phyloP scores from a whole-genome alignment of 1,140 invertebrate genomes.

The Camponotus vicinus region DNA sequence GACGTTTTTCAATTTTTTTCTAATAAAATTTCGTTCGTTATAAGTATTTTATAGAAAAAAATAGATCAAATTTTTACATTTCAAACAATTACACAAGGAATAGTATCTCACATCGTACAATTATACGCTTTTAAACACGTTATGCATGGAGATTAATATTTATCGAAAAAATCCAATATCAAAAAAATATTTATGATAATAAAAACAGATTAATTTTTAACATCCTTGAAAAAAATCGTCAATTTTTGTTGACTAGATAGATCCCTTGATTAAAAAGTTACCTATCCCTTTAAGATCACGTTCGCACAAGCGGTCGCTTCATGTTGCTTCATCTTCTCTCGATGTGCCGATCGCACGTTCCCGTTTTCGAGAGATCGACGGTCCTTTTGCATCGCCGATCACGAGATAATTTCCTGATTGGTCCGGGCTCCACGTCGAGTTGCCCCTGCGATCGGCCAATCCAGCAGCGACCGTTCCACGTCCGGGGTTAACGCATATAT shows the following conservation, averaged over 20 bases:
- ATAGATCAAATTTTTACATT: no score
- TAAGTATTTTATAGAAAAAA: no score
- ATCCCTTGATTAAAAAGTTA: conserved; percentile 12
- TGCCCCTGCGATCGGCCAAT: conserved; percentile 35
- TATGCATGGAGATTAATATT: no score
- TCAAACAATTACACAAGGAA: no score
- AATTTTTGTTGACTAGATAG: neutral
- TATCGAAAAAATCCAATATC: no score
- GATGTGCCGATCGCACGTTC: neutral
- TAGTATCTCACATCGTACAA: no score
- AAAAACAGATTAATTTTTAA: no score
- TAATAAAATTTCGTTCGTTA: no score
- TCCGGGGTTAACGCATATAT: conserved; percentile 58
- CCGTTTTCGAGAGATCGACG: neutral
- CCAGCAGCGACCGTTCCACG: neutral
- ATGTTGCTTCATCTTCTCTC: neutral
- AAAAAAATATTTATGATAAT: no score
- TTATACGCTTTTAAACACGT: no score
- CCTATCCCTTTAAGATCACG: neutral
- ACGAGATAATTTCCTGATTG: conserved; percentile 39
- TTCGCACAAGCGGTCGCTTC: neutral
- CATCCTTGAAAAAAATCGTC: neutral
- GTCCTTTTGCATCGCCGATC: conserved; percentile 35
- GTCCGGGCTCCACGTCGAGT: neutral
- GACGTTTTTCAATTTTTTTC: no score